phyloP scores from a whole-genome alignment of 2,888 invertebrate species.

The Stenodera caucasica region DNA sequence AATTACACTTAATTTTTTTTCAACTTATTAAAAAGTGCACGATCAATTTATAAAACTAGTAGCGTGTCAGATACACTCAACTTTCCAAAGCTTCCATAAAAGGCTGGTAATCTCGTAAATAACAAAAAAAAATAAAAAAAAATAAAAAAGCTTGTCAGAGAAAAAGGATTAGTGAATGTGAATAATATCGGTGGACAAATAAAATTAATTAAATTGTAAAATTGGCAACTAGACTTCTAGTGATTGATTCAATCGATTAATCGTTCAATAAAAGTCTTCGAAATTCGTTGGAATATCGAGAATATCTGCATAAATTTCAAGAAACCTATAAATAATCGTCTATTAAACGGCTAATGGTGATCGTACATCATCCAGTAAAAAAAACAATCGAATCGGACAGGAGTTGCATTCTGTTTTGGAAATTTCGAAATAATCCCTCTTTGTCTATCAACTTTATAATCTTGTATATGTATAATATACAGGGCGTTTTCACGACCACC shows the following conservation, averaged over 20 bases:
- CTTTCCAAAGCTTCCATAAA: neutral
- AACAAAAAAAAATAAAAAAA: neutral
- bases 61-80: neutral
- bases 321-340: neutral
- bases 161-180: neutral
- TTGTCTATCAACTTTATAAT: neutral
- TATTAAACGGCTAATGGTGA: neutral
- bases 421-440: neutral
- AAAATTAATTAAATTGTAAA: constrained; percentile 3
- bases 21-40: neutral
- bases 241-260: neutral
- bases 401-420: neutral
- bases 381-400: neutral
- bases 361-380: neutral
- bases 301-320: neutral
- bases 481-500: too few species aligned
- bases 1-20: neutral
- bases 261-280: too few species aligned
- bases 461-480: too few species aligned
- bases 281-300: too few species aligned
- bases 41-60: constrained; percentile 2
- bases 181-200: neutral
- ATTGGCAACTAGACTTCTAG: neutral
- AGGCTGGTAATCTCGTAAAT: neutral
- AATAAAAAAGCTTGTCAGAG: neutral